Base-by-base conservation (phyloP, 1,140 invertebrate species). In the Eulimnadia texana region DNA sequence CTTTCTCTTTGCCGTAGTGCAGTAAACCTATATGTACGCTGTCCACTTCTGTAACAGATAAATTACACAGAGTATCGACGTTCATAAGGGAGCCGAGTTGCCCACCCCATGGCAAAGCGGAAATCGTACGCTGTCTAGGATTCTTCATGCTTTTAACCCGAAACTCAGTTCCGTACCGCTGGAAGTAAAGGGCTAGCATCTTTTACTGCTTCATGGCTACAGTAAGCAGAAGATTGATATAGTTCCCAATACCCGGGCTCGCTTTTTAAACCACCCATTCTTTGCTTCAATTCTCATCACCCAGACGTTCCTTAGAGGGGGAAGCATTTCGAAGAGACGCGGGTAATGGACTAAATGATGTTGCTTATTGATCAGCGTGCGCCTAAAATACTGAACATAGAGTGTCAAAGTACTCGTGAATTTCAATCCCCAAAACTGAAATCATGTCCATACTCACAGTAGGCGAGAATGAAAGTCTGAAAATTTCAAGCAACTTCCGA, bases 231-330 rank as follows among this genome's bases (percentile, higher is more conserved):
- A 63, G 33, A 42, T 63, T 63, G 25, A 29, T 63, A 23, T 24
- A 63, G 49, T 63, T 61, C 6, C 56, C 47, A 3, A 57, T 63
- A 24, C 16, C 22, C 56, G 11, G 10, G 54, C 47, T 29, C 60
- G 20, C 47, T 59, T 28, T 49, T 63, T 63, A 10, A 63, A 63
- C 23, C 42, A 63, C n/a, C 22, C 20, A 27, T 63, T 55, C 6
- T 63, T 63, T 13, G 54, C 61, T 20, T 63, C 61, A 25, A 61
- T 61, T n/a, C 61, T 24, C 61, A 63, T 63, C 22, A n/a, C 60
- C 61, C 61, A 63, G 23, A 59, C 28, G 16, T 13, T n/a, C 19
- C 22, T 49, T 13, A 63, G 24, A 27, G 61, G 61, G 54, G 56
- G 56, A 16, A 63, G 55, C n/a, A n/a, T 24, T 22, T 49, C n/a